Evolutionary conservation across 2,888 invertebrate genomes (phyloP).

Genomic region (Drosophila kambysellisi): DNA sequence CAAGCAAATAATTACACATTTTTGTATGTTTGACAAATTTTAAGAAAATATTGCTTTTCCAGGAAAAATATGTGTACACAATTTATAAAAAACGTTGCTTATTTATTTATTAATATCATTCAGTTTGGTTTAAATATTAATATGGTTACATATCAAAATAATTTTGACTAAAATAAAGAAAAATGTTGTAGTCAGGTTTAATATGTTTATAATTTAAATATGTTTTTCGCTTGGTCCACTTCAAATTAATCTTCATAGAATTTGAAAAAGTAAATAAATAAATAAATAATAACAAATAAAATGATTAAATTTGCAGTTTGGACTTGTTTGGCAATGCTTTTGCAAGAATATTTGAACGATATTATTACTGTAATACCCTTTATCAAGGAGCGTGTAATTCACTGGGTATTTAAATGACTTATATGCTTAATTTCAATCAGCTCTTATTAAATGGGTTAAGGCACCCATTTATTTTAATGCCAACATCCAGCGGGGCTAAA

Average conservation of each 20-base stretch:
- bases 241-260: background rate
- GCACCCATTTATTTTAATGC: conserved; percentile 48
- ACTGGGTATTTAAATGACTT: conserved; percentile 36
- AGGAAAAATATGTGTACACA: background rate
- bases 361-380: background rate
- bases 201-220: too few relatives aligned
- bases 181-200: too few relatives aligned
- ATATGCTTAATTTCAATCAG: conserved; percentile 51
- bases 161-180: background rate
- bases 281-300: background rate
- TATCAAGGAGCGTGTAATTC: background rate
- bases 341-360: background rate
- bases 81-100: background rate
- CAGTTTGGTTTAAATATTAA: background rate
- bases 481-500: conserved; percentile 17
- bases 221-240: too few relatives aligned
- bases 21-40: background rate
- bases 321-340: background rate
- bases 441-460: conserved; percentile 58
- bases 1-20: background rate
- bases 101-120: background rate
- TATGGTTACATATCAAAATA: background rate
- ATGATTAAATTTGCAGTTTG: background rate
- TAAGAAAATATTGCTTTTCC: background rate
- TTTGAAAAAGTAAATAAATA: background rate